A percentile compares a stretch with the other conserved stretches of the same genome.
These are phyloP conservation scores for Psilopsiagon aurifrons DNA, from an alignment of 2,113 vertebrate species.

Conservation along the genomic window DNA sequence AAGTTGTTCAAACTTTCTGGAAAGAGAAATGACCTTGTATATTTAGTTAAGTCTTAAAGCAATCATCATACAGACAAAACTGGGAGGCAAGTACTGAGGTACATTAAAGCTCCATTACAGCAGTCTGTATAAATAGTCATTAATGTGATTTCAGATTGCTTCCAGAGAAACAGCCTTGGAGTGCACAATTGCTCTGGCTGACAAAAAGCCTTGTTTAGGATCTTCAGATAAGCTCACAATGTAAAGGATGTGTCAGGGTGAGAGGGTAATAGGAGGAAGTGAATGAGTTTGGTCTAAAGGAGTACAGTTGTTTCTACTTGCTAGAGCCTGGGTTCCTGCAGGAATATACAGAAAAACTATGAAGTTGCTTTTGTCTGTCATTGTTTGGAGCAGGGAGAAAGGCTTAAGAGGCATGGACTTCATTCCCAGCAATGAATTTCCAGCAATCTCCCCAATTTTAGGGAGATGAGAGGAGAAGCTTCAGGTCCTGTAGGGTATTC, in stretches of 20 bases:
- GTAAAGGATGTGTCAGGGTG: not conserved
- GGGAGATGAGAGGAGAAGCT: not conserved
- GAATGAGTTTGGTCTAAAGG: not conserved
- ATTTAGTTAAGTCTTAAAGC: not conserved
- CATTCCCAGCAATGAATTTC: not conserved
- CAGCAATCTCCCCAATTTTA: not conserved
- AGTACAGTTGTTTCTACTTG: not conserved
- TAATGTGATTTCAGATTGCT: not conserved
- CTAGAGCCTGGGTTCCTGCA: not conserved
- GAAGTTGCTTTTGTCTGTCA: not conserved
- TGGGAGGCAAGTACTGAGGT: not conserved
- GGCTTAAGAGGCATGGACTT: not conserved
- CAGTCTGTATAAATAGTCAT: not conserved
- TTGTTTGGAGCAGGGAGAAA: not conserved
- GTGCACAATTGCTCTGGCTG: not conserved
- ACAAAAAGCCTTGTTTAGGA: not conserved
- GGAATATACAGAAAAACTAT: not conserved
- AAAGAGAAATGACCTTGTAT: not conserved
- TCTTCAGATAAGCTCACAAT: not conserved
- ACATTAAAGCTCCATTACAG: not conserved
- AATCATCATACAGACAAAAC: not conserved
- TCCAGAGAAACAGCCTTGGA: not conserved
- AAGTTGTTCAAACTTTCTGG: not conserved
- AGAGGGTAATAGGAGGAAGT: not conserved
- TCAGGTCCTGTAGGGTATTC: not conserved